Conservation (phyloP, 2,888 invertebrate species). For the Ophonus ardosiacus region DNA sequence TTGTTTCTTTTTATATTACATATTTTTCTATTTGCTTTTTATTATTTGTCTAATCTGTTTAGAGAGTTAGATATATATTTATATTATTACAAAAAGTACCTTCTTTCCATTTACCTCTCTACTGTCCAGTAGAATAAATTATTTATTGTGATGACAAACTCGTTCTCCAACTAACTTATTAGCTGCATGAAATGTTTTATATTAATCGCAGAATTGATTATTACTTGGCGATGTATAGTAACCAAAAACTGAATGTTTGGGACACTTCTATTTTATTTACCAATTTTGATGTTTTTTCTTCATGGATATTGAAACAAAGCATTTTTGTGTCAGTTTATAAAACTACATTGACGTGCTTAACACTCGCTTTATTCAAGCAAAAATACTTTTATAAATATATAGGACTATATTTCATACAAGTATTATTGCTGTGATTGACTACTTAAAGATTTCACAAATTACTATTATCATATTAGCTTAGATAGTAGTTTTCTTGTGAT, state of each 20-base stretch:
- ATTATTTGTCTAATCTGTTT: constrained; percentile 68
- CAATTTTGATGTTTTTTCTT: constrained; percentile 19
- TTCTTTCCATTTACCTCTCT: constrained; percentile 68
- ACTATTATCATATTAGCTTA: constrained; percentile 54
- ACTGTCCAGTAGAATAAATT: constrained; percentile 60
- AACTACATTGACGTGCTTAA: constrained; percentile 38
- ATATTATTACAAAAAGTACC: constrained; percentile 65
- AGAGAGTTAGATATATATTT: constrained; percentile 67
- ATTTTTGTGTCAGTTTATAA: constrained; percentile 36
- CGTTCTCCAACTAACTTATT: constrained; percentile 53
- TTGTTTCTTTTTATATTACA: constrained; percentile 68
- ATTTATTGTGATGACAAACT: constrained; percentile 62
- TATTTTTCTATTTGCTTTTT: constrained; percentile 72
- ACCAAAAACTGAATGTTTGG: constrained; percentile 29
- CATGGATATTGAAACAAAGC: constrained; percentile 10
- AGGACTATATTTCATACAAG: constrained; percentile 63
- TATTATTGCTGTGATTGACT: constrained; percentile 54
- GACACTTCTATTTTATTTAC: constrained; percentile 23
- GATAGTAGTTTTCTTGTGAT: constrained; percentile 58
- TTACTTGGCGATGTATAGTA: constrained; percentile 20
- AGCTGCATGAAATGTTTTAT: constrained; percentile 41
- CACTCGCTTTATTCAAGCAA: constrained; percentile 46
- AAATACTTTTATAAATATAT: constrained; percentile 63
- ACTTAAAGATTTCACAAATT: constrained; percentile 52
- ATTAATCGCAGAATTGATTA: constrained; percentile 32